Percentiles rank a stretch among this genome's conserved stretches.
Evolutionary conservation across 1,140 invertebrate species (phyloP).

Genomic region (Eulimnadia texana): DNA sequence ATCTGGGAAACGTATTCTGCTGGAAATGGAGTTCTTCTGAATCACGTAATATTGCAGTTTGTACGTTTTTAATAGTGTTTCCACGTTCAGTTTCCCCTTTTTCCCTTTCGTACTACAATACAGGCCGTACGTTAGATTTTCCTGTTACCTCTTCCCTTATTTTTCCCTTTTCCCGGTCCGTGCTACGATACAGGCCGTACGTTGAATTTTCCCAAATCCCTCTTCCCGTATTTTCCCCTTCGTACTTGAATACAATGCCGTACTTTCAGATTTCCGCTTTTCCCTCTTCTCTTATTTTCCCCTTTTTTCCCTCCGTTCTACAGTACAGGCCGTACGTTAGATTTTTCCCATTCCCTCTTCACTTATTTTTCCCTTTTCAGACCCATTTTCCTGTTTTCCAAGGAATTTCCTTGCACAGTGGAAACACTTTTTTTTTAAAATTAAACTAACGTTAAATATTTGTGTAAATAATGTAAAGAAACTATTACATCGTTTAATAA

Average conservation of each 20-base stretch:
- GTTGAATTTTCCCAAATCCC: too few relatives aligned
- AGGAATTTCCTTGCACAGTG: background rate
- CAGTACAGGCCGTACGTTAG: background rate
- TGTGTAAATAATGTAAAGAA: too few relatives aligned
- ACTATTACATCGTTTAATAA: too few relatives aligned
- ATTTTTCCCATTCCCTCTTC: background rate
- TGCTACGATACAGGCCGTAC: too few relatives aligned
- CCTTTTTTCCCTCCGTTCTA: background rate
- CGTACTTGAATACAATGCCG: too few relatives aligned
- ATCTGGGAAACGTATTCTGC: slow-evolving; percentile 16
- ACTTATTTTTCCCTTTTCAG: background rate
- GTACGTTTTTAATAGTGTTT: background rate
- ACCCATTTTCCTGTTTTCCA: background rate
- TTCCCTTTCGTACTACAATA: background rate
- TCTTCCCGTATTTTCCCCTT: too few relatives aligned
- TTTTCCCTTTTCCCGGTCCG: background rate
- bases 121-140: background rate
- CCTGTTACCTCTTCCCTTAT: background rate
- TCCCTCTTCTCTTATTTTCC: background rate
- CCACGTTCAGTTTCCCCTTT: background rate
- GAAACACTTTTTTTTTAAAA: background rate
- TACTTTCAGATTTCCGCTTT: too few relatives aligned
- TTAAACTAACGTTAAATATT: background rate
- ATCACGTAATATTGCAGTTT: slow-evolving; percentile 8
- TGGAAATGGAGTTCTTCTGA: slow-evolving; percentile 8